Evolutionary conservation across 2,888 invertebrate species (phyloP), one percentile per base, ranked within the genome.

Genomic region (Epinotia bilunana): DNA sequence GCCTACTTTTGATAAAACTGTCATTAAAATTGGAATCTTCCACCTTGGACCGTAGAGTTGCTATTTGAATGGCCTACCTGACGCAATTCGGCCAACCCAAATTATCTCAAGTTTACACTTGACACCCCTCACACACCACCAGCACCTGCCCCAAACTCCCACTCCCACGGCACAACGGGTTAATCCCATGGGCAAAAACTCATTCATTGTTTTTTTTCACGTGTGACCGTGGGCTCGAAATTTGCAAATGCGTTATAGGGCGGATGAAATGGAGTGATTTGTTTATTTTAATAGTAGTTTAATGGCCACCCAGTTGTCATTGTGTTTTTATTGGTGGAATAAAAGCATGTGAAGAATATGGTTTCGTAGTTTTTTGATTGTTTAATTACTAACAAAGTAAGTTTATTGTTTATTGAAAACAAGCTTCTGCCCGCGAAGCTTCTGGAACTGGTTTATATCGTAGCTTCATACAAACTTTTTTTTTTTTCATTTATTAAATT

Each of bases 91-190:
- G 23, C 23, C 23, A 28, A 28, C 23, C 23, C 23, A 28, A 28
- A 3, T 28, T 3, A 28, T 28, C 23, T 28, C 23, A 28, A 28
- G 23, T 28, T 28, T 39, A 9, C 71, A 74, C 74, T 69, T 74
- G 74, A 69, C 69, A 73, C 73, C 67, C 69, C 46, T 20, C 64
- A 64, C 39, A 68, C 28, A 11, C 28, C 57, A 23, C 72, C 72
- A 82, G 76, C 92, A 93, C 92, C 92, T 92, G 92, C 86, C 86
- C 61, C 63, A 84, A 83, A 86, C 83, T 89, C 90, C 84, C 90
- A 90, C 83, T 77, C 77, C 70, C 69, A 63, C 69, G 12, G 63
- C 91, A 81, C 91, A 92, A 90, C 87, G 91, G 89, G 90, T 91
- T 92, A 89, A 76, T 82, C 76, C 79, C 75, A 7, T 16, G 58